phyloP scores from a whole-genome alignment of 2,888 invertebrate genomes.

The Leuctra nigra region DNA sequence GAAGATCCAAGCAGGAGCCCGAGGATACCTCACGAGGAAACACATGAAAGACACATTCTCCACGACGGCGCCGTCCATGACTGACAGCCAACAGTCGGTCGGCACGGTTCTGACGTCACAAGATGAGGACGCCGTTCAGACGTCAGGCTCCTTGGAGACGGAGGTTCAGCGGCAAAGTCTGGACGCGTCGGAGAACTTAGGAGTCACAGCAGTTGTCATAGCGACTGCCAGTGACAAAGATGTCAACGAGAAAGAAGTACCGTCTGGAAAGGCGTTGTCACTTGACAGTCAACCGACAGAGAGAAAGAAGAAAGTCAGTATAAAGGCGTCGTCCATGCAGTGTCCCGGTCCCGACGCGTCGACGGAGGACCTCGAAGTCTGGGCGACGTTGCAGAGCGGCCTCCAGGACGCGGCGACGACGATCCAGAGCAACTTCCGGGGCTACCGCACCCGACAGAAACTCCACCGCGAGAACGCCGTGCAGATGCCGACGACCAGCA shows the following conservation, averaged over 20 bases:
- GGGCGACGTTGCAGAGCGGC: slow-evolving; percentile 29
- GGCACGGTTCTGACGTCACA: slow-evolving; percentile 16
- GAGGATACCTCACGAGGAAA: slow-evolving; percentile 32
- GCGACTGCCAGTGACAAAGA: background rate
- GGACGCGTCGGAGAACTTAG: slow-evolving; percentile 14
- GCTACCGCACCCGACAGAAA: slow-evolving; percentile 33
- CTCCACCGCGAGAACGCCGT: slow-evolving; percentile 36
- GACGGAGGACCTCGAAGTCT: slow-evolving; percentile 27
- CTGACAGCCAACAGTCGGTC: slow-evolving; percentile 22
- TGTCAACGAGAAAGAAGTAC: background rate
- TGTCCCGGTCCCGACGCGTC: background rate
- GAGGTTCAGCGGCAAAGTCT: slow-evolving; percentile 23
- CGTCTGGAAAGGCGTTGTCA: slow-evolving; percentile 8
- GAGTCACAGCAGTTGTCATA: slow-evolving; percentile 5
- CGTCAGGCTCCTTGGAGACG: slow-evolving; percentile 25
- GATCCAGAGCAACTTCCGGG: slow-evolving; percentile 33
- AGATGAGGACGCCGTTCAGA: slow-evolving; percentile 22
- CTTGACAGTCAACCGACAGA: slow-evolving; percentile 18
- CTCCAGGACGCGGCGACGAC: slow-evolving; percentile 30
- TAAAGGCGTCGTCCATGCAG: slow-evolving; percentile 21
- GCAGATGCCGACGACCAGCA: slow-evolving; percentile 31
- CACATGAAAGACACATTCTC: slow-evolving; percentile 21
- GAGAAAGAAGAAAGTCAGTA: background rate
- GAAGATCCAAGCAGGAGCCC: slow-evolving; percentile 32
- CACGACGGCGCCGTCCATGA: slow-evolving; percentile 23